Conservation (phyloP, 2,888 invertebrate genomes). For the Abrostola tripartita region DNA sequence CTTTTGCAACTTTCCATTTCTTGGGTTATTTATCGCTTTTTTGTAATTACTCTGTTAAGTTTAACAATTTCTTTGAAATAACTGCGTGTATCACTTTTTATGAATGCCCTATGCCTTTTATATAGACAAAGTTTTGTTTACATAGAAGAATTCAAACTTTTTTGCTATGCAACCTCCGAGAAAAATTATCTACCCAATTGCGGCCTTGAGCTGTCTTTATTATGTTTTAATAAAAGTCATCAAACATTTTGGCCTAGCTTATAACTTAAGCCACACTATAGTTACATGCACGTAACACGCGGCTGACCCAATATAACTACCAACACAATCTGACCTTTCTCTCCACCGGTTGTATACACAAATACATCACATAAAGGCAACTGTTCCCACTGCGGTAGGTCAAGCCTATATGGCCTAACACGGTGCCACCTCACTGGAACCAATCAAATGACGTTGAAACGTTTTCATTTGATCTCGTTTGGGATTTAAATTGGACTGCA, state of each 20-base stretch:
- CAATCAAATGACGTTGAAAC: constrained; percentile 63
- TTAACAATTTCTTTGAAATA: constrained; percentile 14
- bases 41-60: constrained; percentile 35
- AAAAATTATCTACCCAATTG: no score
- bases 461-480: constrained; percentile 66
- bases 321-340: constrained; percentile 55
- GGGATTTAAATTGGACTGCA: constrained; percentile 61
- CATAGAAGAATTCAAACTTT: no score
- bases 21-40: constrained; percentile 34
- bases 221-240: background rate
- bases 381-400: constrained; percentile 42
- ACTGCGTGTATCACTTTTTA: constrained; percentile 26
- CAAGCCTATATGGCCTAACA: constrained; percentile 57
- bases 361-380: constrained; percentile 50
- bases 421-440: constrained; percentile 51
- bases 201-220: background rate
- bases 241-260: constrained; percentile 12
- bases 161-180: no score
- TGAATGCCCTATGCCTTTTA: no score
- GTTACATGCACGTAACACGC: constrained; percentile 61
- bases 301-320: constrained; percentile 63
- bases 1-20: constrained; percentile 40
- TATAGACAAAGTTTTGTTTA: no score
- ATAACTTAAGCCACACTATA: constrained; percentile 47
- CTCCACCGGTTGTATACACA: constrained; percentile 44